phyloP scores from a whole-genome alignment of 2,797 vertebrate genomes.

The Melanotaenia nigrans region DNA sequence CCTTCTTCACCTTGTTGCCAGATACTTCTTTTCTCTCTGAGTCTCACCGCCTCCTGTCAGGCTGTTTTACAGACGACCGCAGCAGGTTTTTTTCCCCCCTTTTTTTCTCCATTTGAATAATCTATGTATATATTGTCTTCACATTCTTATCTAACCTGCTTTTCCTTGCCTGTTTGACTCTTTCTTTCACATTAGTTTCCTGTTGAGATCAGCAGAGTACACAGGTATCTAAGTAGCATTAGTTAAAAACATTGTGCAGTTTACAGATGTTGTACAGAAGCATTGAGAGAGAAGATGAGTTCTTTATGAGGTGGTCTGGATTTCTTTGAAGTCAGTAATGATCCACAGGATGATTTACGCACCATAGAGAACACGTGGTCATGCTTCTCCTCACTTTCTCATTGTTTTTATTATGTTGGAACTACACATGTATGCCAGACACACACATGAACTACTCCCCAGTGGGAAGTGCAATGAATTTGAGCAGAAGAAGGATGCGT shows the following conservation, averaged over 20 bases:
- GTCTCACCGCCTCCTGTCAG: conserved; percentile 45
- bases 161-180: conserved; percentile 20
- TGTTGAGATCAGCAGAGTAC: conserved; percentile 25
- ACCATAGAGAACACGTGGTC: conserved; percentile 41
- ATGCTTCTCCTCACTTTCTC: conserved; percentile 2
- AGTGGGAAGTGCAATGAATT: background rate
- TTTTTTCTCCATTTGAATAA: conserved; percentile 55
- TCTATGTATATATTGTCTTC: conserved; percentile 39
- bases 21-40: conserved; percentile 39
- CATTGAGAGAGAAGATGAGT: conserved; percentile 4
- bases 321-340: conserved; percentile 42
- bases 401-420: background rate
- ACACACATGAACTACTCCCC: background rate
- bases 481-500: background rate
- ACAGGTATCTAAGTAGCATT: conserved; percentile 30
- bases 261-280: background rate
- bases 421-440: conserved; percentile 5
- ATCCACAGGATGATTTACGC: conserved; percentile 42
- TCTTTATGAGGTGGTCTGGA: conserved; percentile 20
- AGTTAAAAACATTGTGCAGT: background rate
- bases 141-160: conserved; percentile 46
- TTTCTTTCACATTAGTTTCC: conserved; percentile 13
- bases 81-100: conserved; percentile 22
- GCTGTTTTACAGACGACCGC: conserved; percentile 20
- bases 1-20: conserved; percentile 47